A percentile compares a stretch with the other conserved stretches of the same genome.
These are phyloP conservation scores for Berghia stephanieae DNA, from an alignment of 1,140 invertebrate genomes.

Conservation along the genomic window DNA sequence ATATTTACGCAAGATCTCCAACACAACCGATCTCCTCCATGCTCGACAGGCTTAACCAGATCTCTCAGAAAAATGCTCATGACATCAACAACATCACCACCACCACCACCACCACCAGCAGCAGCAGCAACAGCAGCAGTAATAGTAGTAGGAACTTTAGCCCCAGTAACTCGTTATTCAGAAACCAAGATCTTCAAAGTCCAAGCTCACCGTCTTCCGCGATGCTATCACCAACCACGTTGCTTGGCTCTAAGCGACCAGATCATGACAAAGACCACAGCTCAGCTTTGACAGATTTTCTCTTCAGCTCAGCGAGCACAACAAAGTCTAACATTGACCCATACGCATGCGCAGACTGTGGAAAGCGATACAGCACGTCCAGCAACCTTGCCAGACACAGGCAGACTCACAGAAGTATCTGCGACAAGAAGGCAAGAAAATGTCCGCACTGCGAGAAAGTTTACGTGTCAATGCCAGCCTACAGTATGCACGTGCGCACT, in stretches of 20 bases:
- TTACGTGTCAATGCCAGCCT: slow-evolving; percentile 96
- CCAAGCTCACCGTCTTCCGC: background rate
- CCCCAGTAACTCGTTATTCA: slow-evolving; percentile 3
- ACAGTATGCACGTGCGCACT: slow-evolving; percentile 96
- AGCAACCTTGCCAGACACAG: slow-evolving; percentile 66
- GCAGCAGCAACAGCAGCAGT: slow-evolving; percentile 17
- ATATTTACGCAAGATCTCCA: no score
- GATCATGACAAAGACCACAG: slow-evolving; percentile 23
- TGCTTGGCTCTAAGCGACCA: slow-evolving; percentile 2
- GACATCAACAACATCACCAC: no score
- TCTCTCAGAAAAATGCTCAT: no score
- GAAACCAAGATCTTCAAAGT: background rate
- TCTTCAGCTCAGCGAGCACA: slow-evolving; percentile 14
- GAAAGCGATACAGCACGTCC: slow-evolving; percentile 65
- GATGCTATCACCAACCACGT: background rate
- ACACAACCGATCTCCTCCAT: no score
- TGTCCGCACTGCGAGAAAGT: slow-evolving; percentile 92
- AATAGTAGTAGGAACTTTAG: background rate
- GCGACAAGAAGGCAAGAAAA: slow-evolving; percentile 68
- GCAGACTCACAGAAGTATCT: slow-evolving; percentile 62
- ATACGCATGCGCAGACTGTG: slow-evolving; percentile 63
- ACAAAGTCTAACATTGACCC: slow-evolving; percentile 28
- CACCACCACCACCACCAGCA: background rate
- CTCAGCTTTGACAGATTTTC: slow-evolving; percentile 37
- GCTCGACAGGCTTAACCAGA: no score